Base-by-base conservation (phyloP, 2,888 invertebrate species). In the Amphipoea lucens region DNA sequence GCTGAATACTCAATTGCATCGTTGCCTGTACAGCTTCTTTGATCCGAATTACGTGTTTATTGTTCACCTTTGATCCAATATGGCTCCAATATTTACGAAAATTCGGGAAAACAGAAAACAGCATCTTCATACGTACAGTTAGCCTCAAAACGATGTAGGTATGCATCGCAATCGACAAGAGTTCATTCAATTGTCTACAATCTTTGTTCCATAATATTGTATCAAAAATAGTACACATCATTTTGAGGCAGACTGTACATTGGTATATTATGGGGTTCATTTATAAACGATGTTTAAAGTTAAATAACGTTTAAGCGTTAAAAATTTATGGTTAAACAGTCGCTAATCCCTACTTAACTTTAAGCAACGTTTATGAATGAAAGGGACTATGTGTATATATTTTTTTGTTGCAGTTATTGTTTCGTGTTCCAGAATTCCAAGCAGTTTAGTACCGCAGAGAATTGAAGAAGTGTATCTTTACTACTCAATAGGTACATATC, bases 1-100 rank as follows among this genome's bases (percentile, higher is more conserved):
- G 75, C 65, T 60, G 75, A 77, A 86, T 68, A 75, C 75, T 83
- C 80, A 77, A 74, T 77, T 86, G 86, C 83, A 86, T 74, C 68
- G 74, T 72, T 74, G 54, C 36, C 67, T 57, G 36, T 51, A 66
- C 20, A 12, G 40, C 0, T 70, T 65, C 57, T 79, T 84, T 82
- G 82, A 73, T 66, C 36, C 12, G 42, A 74, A 68, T 77, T 42
- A n/a, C 9, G 20, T 66, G 40, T 76, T 82, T 74, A 70, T 73
- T 74, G 65, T 74, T 69, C 48, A 62, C n/a, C 54, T 76, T 80
- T 73, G 60, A 62, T 75, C 23, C 45, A 69, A 74, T 71, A 71
- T 82, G 60, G 60, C 54, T 75, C 23, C 45, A 69, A 74, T 71
- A 71, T 82, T 65, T 66, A 67, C 12, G 42, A 71, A 74, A 71